Base-by-base conservation (phyloP, 1,140 invertebrate species). In the Drosophila lacteicornis region DNA sequence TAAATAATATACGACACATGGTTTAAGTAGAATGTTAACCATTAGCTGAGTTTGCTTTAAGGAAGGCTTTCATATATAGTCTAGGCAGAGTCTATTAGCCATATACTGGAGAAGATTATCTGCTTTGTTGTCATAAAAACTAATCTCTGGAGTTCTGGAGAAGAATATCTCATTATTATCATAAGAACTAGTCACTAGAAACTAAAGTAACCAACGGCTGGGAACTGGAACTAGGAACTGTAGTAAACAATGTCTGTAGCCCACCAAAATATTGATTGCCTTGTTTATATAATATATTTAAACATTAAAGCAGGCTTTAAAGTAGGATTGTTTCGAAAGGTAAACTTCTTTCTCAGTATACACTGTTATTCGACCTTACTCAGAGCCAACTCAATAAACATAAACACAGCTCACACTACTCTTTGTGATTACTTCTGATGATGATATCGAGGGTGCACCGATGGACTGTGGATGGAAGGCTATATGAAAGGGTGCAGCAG, bases 401-500 rank as follows among this genome's bases (percentile, higher is more conserved):
- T 9, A 40, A 22, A 25, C 53, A 40, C 15, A 40, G 25, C 53
- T 55, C 33, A 55, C 36, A 15, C 36, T 25, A 55, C 53, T 11
- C 33, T 22, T 40, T 40, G 33, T 40, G 53, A 40, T 55, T 40
- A 40, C 19, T 45, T n/a, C 30, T 25, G 19, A 25, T 40, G 27
- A 45, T 42, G 5, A 30, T 43, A 33, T 13, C 25, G n/a, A 59
- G 57, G 57, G 57, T 59, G 57, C 57, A 30, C 6, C 38, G 46
- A 36, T 68, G 65, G 53, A 58, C 69, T 70, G 22, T 50, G 53
- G 22, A 22, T 71, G 43, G 38, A 38, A 49, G 51, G 15, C 38
- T 38, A 36, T 68, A 43, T 43, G 46, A 40, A 55, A 55, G 67
- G 69, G 69, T 73, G 68, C 67, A 58, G 69, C 43, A 65, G 47